These are phyloP conservation scores for Drosophila cyrtoloma DNA, from an alignment of 2,888 invertebrate genomes.

Conservation along the genomic window DNA sequence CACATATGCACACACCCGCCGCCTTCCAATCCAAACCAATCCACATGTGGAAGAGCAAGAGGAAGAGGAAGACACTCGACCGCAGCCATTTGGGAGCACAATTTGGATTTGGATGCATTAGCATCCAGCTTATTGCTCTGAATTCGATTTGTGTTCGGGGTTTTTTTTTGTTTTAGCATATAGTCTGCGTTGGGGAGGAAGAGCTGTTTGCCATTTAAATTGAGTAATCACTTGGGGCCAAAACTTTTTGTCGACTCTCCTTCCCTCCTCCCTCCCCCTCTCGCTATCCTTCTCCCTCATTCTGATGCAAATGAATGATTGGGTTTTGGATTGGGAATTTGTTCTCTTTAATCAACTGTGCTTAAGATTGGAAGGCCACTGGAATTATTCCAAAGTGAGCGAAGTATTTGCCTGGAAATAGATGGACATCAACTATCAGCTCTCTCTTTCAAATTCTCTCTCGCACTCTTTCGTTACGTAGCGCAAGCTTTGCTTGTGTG, in stretches of 20 bases:
- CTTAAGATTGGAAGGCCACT: background rate
- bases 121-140: constrained; percentile 64
- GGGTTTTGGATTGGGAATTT: background rate
- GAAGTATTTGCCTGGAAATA: background rate
- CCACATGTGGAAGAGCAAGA: constrained; percentile 2
- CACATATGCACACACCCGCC: constrained; percentile 23
- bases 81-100: constrained; percentile 62
- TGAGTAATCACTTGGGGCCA: constrained; percentile 80
- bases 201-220: constrained; percentile 71
- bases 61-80: constrained; percentile 39
- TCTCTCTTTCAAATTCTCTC: background rate
- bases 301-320: constrained; percentile 62
- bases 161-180: constrained; percentile 34
- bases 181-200: constrained; percentile 2
- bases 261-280: constrained; percentile 1
- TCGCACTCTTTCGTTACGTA: background rate
- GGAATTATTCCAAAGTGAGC: background rate
- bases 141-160: constrained; percentile 51
- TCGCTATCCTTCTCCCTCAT: constrained; percentile 26
- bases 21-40: constrained; percentile 32
- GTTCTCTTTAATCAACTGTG: background rate
- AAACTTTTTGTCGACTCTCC: constrained; percentile 37
- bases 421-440: background rate
- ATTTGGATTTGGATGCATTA: constrained; percentile 56
- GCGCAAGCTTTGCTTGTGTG: background rate